Evolutionary conservation across 2,797 vertebrate genomes (phyloP).

Genomic region (Todus mexicanus): DNA sequence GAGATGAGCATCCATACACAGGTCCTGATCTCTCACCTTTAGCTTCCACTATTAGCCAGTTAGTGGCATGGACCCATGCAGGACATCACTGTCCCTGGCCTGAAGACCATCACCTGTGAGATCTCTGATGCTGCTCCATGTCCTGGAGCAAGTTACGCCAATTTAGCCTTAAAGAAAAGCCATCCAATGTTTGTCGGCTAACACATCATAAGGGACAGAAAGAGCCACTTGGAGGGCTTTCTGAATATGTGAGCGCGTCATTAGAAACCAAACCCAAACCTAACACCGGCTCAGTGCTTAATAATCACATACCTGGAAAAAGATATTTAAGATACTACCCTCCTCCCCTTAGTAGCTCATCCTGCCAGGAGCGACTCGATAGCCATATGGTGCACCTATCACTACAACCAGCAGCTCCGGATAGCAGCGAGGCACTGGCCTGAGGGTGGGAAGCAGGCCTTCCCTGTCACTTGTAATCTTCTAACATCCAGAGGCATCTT

Average conservation of each 20-base stretch:
- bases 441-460: slow-evolving; percentile 4
- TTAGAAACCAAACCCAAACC: background rate
- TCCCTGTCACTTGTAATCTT: slow-evolving; percentile 38
- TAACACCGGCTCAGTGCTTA: background rate
- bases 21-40: background rate
- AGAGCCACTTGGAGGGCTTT: background rate
- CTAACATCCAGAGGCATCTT: slow-evolving; percentile 46
- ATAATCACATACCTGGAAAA: background rate
- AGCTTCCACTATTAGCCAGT: background rate
- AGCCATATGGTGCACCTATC: background rate
- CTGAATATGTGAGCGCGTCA: background rate
- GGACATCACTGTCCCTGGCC: background rate
- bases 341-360: background rate
- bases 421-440: background rate
- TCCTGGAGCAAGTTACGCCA: background rate
- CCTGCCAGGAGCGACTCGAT: background rate
- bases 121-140: background rate
- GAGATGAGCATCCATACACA: accelerated
- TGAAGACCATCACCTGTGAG: background rate
- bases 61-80: background rate
- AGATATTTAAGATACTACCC: background rate
- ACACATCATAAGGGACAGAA: background rate
- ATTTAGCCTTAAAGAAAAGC: background rate
- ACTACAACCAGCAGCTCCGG: background rate
- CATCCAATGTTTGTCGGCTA: background rate